These are phyloP conservation scores for Resseliella maxima DNA, from an alignment of 2,888 invertebrate species.

Conservation along the genomic window DNA sequence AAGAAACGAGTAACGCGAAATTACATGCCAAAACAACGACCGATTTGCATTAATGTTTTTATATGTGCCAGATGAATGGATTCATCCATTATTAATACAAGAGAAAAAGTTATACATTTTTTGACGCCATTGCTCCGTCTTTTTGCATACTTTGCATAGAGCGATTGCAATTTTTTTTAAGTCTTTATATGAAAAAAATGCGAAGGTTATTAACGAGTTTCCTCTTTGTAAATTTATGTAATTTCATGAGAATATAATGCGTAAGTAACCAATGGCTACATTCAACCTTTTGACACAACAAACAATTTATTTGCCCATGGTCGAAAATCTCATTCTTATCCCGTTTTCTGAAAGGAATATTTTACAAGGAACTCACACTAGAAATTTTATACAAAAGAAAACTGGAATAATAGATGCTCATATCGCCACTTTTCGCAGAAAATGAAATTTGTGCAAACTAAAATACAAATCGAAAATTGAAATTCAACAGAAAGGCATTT, in stretches of 20 bases:
- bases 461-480: not conserved
- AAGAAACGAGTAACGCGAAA: not conserved
- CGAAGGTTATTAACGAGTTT: not conserved
- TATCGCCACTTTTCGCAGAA: not conserved
- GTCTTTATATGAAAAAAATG: too few species aligned
- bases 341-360: not conserved
- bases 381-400: too few species aligned
- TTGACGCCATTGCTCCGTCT: not conserved
- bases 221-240: not conserved
- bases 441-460: not conserved
- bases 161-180: not conserved
- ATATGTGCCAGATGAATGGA: slow-evolving; percentile 48
- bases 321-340: not conserved
- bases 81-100: slow-evolving; percentile 40
- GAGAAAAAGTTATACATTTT: slow-evolving; percentile 14
- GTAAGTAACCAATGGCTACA: not conserved
- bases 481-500: not conserved
- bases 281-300: not conserved
- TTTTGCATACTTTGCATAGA: not conserved
- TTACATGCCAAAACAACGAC: not conserved
- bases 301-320: slow-evolving; percentile 7
- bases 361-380: not conserved
- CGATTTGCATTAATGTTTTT: slow-evolving; percentile 40
- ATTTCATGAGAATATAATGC: not conserved
- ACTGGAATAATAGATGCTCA: not conserved